A percentile compares a stretch with the other conserved stretches of the same genome.
Evolutionary conservation across 2,113 vertebrate genomes (phyloP).

Genomic region (Sinocyclocheilus grahami): DNA sequence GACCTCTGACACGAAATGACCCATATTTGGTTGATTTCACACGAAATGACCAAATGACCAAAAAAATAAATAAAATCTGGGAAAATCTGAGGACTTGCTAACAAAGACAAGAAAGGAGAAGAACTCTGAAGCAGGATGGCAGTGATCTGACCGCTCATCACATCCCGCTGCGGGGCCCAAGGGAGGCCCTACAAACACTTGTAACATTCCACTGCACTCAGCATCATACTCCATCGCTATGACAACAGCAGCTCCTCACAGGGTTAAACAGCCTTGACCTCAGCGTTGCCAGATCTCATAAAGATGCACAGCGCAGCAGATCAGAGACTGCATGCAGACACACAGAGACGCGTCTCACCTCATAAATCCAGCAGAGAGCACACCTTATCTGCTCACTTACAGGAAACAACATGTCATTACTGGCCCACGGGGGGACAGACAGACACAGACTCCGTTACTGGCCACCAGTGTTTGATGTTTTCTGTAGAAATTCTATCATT

Average conservation of each 20-base stretch:
- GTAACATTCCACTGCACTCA: background rate
- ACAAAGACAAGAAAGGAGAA: background rate
- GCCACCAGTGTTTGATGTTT: background rate
- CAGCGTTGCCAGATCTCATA: background rate
- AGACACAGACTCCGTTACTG: background rate
- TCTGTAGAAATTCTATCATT: background rate
- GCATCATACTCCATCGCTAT: background rate
- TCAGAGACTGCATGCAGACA: conserved; percentile 33
- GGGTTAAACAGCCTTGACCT: conserved; percentile 39
- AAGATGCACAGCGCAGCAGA: conserved; percentile 9
- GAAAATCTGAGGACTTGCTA: background rate
- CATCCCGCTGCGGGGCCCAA: background rate
- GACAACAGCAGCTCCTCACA: background rate
- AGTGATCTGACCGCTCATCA: background rate
- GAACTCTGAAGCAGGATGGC: too few relatives aligned
- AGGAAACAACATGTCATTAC: conserved; percentile 26
- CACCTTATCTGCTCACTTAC: background rate
- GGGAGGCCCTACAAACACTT: background rate
- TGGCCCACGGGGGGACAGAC: background rate
- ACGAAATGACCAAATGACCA: background rate
- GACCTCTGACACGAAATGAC: background rate
- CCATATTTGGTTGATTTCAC: background rate
- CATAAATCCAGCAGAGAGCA: background rate
- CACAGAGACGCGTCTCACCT: conserved; percentile 17
- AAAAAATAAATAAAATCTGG: background rate